Conservation (phyloP, 1,140 invertebrate genomes). For the Bactericera cockerelli region DNA sequence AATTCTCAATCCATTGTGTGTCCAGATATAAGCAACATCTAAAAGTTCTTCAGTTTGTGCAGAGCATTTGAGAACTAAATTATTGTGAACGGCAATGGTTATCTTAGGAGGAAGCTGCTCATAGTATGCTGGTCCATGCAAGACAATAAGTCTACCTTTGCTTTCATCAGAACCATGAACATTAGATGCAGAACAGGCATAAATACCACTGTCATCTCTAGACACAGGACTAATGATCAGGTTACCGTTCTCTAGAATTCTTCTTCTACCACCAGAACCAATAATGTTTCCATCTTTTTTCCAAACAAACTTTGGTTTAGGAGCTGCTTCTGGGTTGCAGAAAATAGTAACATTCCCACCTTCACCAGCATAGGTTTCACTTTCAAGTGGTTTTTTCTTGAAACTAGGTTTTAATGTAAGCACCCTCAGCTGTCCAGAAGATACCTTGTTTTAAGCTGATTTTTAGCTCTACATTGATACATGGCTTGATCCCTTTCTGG, state of each 20-base stretch:
- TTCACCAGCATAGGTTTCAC: constrained; percentile 77
- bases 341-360: constrained; percentile 79
- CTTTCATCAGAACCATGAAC: constrained; percentile 64
- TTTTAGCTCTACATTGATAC: constrained; percentile 86
- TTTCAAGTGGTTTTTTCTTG: constrained; percentile 71
- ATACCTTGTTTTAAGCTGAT: constrained; percentile 75
- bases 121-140: constrained; percentile 54
- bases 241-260: constrained; percentile 66
- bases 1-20: constrained; percentile 67
- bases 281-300: constrained; percentile 74
- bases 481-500: constrained; percentile 75
- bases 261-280: constrained; percentile 54
- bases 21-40: constrained; percentile 81
- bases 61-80: constrained; percentile 59
- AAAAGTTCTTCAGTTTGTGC: constrained; percentile 63
- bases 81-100: constrained; percentile 46
- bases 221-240: constrained; percentile 75
- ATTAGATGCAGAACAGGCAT: constrained; percentile 76
- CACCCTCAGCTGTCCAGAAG: constrained; percentile 77
- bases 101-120: constrained; percentile 47
- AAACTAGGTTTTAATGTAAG: constrained; percentile 81
- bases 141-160: constrained; percentile 63
- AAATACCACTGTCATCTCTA: constrained; percentile 72
- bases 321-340: constrained; percentile 89
- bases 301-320: constrained; percentile 76